Percentiles rank a stretch among this genome's conserved stretches.
Conservation (phyloP, 2,888 invertebrate genomes). For the Sinohyriopsis cumingii region DNA sequence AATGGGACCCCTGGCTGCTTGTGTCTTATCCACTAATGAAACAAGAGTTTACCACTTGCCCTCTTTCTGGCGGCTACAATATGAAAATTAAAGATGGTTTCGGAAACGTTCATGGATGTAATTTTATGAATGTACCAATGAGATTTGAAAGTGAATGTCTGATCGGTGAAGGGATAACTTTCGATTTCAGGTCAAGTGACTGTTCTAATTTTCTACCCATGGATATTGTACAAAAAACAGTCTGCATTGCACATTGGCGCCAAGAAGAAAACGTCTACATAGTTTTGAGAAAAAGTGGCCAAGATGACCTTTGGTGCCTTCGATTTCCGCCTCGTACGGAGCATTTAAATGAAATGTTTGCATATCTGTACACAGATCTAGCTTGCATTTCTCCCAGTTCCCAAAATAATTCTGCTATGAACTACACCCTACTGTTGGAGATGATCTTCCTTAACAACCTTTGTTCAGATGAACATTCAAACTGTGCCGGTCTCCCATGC, state of each 20-base stretch:
- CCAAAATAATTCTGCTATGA: slow-evolving; percentile 3
- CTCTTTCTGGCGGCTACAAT: slow-evolving; percentile 61
- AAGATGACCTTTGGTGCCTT: slow-evolving; percentile 48
- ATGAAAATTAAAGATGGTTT: slow-evolving; percentile 52
- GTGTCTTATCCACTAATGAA: slow-evolving; percentile 40
- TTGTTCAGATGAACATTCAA: slow-evolving; percentile 61
- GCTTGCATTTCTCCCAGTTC: slow-evolving; percentile 23
- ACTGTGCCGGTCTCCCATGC: slow-evolving; percentile 52
- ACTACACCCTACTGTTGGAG: slow-evolving; percentile 44
- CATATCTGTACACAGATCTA: slow-evolving; percentile 51
- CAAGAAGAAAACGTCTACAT: slow-evolving; percentile 43
- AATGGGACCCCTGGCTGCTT: slow-evolving; percentile 53
- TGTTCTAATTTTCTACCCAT: slow-evolving; percentile 49
- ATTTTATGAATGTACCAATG: slow-evolving; percentile 61
- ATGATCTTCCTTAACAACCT: slow-evolving; percentile 38
- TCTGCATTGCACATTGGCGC: slow-evolving; percentile 54
- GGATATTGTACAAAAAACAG: slow-evolving; percentile 42
- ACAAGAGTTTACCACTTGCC: slow-evolving; percentile 49
- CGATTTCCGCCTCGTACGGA: slow-evolving; percentile 38
- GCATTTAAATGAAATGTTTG: slow-evolving; percentile 17
- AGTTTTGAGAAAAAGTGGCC: slow-evolving; percentile 42
- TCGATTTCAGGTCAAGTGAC: slow-evolving; percentile 51
- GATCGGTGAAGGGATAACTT: slow-evolving; percentile 57
- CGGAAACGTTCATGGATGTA: slow-evolving; percentile 51
- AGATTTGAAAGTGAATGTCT: slow-evolving; percentile 63